These are phyloP conservation scores for Gallinago nigripennis DNA, from an alignment of 2,797 vertebrate genomes.

Conservation along the genomic window DNA sequence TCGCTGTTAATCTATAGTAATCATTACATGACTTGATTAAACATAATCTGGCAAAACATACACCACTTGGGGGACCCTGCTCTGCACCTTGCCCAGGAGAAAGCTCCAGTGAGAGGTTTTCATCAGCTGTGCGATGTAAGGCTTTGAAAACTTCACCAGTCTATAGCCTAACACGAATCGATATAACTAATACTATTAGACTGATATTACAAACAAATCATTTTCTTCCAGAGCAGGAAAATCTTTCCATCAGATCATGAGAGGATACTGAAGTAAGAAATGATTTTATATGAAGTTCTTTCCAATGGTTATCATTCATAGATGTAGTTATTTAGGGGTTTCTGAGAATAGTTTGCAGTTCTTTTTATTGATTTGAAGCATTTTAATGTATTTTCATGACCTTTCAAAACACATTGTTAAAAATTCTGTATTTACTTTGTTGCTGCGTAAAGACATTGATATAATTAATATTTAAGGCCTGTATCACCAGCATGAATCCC, in stretches of 20 bases:
- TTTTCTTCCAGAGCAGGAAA: conserved; percentile 67
- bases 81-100: neutral
- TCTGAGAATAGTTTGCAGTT: conserved; percentile 51
- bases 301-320: conserved; percentile 44
- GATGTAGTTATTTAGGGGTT: conserved; percentile 32
- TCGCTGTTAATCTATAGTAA: conserved; percentile 41
- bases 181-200: conserved; percentile 53
- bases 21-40: conserved; percentile 41
- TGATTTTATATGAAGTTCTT: conserved; percentile 55
- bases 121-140: neutral
- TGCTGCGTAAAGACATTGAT: neutral
- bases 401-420: conserved; percentile 67
- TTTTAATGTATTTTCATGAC: conserved; percentile 72
- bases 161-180: conserved; percentile 8
- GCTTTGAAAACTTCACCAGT: conserved; percentile 39
- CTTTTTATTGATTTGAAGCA: conserved; percentile 65
- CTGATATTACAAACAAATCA: conserved; percentile 59
- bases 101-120: conserved; percentile 20
- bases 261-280: conserved; percentile 66
- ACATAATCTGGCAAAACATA: neutral
- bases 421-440: conserved; percentile 6
- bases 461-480: neutral
- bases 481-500: neutral
- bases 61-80: neutral
- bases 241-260: conserved; percentile 65